phyloP scores from a whole-genome alignment of 1,140 invertebrate genomes.

The Achroia grisella region DNA sequence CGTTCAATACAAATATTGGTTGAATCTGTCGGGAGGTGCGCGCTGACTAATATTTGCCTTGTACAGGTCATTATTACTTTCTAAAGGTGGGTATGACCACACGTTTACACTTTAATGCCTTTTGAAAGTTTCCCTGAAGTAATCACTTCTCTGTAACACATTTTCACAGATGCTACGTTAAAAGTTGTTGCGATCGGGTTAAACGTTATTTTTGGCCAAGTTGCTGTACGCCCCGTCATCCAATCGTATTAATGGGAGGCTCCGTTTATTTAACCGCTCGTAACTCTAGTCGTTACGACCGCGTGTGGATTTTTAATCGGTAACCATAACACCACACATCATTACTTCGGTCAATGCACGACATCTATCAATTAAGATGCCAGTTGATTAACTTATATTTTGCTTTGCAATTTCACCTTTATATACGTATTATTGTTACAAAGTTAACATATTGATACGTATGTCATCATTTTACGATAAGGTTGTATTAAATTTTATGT shows the following conservation, averaged over 20 bases:
- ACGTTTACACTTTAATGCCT: not conserved
- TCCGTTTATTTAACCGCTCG: slow-evolving; percentile 67
- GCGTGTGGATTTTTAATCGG: slow-evolving; percentile 44
- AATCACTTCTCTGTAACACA: slow-evolving; percentile 9
- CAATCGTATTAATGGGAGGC: slow-evolving; percentile 54
- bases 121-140: not conserved
- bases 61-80: slow-evolving; percentile 54
- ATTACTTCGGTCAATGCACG: slow-evolving; percentile 11
- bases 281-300: slow-evolving; percentile 51
- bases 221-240: slow-evolving; percentile 39
- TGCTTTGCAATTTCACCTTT: too few species aligned
- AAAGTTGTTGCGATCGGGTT: slow-evolving; percentile 32
- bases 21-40: slow-evolving; percentile 59
- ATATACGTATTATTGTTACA: too few species aligned
- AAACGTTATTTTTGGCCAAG: slow-evolving; percentile 60
- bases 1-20: slow-evolving; percentile 63
- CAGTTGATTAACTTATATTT: slow-evolving; percentile 19
- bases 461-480: too few species aligned
- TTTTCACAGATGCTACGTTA: slow-evolving; percentile 30
- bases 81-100: slow-evolving; percentile 23
- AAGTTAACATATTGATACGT: too few species aligned
- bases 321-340: slow-evolving; percentile 26
- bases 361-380: slow-evolving; percentile 18
- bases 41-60: slow-evolving; percentile 58
- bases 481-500: too few species aligned